Conservation (phyloP, 2,113 vertebrate species). For the Danio rerio region DNA sequence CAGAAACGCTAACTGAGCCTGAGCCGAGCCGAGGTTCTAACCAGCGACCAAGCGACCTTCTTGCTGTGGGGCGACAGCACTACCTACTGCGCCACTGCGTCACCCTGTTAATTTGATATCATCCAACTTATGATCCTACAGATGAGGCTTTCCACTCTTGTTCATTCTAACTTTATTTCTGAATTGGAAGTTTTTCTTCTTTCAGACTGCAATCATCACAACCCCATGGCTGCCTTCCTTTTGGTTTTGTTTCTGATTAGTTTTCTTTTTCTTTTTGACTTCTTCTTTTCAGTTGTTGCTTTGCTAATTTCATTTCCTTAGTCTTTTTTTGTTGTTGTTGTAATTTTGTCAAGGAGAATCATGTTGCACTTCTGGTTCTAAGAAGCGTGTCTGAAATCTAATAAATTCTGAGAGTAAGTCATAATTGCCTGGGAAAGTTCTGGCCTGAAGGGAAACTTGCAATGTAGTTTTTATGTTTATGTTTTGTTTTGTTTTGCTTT, state of each 20-base stretch:
- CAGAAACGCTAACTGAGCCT: no score
- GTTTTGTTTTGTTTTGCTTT: background rate
- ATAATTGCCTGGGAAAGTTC: background rate
- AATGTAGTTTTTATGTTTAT: background rate
- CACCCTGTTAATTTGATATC: no score
- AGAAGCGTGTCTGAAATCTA: background rate
- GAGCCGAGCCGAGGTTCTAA: no score
- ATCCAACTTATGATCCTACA: background rate
- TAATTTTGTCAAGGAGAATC: background rate
- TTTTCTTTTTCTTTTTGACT: background rate
- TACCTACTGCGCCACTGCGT: no score
- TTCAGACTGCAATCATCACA: background rate
- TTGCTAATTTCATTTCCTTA: background rate
- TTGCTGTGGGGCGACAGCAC: no score
- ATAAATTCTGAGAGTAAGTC: background rate
- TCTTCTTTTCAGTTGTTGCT: conserved; percentile 7
- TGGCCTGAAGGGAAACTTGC: background rate
- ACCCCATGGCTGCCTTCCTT: background rate
- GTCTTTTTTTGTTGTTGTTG: background rate
- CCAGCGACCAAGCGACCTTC: no score
- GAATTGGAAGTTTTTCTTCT: background rate
- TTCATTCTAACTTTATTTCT: background rate
- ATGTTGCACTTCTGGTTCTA: background rate
- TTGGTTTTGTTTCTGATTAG: conserved; percentile 9
- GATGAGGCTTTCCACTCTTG: background rate